These are phyloP conservation scores for Oncorhynchus keta DNA, from an alignment of 2,113 vertebrate genomes.

Conservation along the genomic window DNA sequence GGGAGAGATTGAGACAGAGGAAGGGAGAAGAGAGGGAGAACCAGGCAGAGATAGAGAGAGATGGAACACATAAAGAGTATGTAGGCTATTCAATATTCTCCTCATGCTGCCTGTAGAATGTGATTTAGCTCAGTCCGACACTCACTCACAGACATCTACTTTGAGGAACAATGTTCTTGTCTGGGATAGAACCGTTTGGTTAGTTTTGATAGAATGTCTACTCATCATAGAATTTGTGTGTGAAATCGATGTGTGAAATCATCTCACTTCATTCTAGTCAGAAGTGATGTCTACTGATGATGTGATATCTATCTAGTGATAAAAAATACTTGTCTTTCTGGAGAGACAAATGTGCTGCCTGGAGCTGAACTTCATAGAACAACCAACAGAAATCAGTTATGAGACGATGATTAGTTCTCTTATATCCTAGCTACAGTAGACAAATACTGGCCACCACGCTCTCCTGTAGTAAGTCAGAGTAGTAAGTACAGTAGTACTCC, in stretches of 20 bases:
- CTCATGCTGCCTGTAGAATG: conserved; percentile 13
- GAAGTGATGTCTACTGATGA: background rate
- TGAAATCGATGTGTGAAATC: background rate
- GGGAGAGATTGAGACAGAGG: background rate
- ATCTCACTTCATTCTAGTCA: background rate
- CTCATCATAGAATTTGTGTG: background rate
- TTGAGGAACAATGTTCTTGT: background rate
- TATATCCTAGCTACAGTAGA: no score
- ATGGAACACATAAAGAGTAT: conserved; percentile 29
- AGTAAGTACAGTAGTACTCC: no score
- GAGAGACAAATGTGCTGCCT: no score
- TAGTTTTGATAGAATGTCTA: conserved; percentile 12
- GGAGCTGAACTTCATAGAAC: no score
- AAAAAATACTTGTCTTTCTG: no score
- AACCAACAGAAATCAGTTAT: no score
- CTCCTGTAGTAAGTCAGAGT: no score
- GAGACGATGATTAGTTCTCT: no score
- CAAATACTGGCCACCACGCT: no score
- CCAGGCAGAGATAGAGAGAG: conserved; percentile 28
- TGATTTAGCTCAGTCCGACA: conserved; percentile 13
- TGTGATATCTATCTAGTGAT: background rate
- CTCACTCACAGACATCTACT: conserved; percentile 4
- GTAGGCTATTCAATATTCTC: conserved; percentile 28
- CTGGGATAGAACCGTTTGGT: no score
- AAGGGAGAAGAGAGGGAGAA: conserved; percentile 43